Evolutionary conservation across 2,888 invertebrate genomes (phyloP).

Genomic region (Drosophila austrosaltans): DNA sequence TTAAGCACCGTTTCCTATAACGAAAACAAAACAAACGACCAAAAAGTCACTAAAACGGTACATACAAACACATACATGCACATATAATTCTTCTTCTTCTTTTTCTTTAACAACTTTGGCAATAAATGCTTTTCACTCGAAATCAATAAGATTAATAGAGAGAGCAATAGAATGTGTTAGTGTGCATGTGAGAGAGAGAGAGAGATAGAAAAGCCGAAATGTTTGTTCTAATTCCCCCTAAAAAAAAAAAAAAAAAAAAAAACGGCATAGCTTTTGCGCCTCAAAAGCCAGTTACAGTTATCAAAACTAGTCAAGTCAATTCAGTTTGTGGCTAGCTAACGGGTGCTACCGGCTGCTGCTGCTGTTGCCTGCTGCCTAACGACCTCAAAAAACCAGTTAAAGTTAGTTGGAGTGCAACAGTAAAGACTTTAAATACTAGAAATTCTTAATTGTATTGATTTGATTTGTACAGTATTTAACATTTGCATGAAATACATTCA

Average conservation of each 20-base stretch:
- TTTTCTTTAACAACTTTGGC: slow-evolving; percentile 7
- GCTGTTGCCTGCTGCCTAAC: slow-evolving; percentile 49
- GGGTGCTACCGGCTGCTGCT: slow-evolving; percentile 22
- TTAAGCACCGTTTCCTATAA: not conserved
- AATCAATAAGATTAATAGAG: slow-evolving; percentile 8
- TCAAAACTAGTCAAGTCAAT: slow-evolving; percentile 22
- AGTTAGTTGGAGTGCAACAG: slow-evolving; percentile 16
- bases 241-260: slow-evolving; percentile 8
- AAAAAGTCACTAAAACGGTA: slow-evolving; percentile 7
- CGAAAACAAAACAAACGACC: not conserved
- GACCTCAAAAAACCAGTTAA: slow-evolving; percentile 66
- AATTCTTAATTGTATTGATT: not conserved
- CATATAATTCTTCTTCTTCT: not conserved
- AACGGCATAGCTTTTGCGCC: slow-evolving; percentile 16
- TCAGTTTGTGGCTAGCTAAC: slow-evolving; percentile 28
- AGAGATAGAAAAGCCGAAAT: slow-evolving; percentile 7
- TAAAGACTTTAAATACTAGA: slow-evolving; percentile 7
- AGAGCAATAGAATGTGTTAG: not conserved
- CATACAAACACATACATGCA: too few species aligned
- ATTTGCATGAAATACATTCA: not conserved
- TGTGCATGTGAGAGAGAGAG: not conserved
- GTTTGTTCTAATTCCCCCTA: slow-evolving; percentile 26
- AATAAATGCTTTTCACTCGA: slow-evolving; percentile 5
- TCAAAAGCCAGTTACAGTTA: slow-evolving; percentile 26
- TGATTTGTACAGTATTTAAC: not conserved